phyloP scores from a whole-genome alignment of 2,888 invertebrate species.

The Myathropa florea region DNA sequence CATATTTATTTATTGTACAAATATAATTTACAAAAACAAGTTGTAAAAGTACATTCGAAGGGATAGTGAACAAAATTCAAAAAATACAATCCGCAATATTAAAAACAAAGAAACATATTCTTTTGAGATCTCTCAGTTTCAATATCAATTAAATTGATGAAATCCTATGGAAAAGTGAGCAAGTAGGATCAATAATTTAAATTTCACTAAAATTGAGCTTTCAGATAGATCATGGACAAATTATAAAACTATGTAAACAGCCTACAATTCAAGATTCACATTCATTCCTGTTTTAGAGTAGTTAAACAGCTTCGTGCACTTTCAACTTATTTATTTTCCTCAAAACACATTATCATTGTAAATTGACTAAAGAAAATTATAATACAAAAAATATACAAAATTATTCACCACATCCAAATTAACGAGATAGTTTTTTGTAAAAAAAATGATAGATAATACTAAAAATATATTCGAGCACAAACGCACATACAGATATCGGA shows the following conservation, averaged over 20 bases:
- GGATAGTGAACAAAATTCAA: background rate
- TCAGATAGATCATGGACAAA: conserved; percentile 18
- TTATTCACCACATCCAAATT: conserved; percentile 47
- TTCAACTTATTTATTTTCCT: conserved; percentile 38
- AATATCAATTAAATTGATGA: conserved; percentile 33
- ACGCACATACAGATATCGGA: background rate
- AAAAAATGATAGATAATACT: conserved; percentile 24
- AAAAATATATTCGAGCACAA: conserved; percentile 56
- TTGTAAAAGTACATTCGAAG: conserved; percentile 36
- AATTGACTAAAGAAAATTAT: conserved; percentile 63
- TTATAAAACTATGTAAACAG: conserved; percentile 17
- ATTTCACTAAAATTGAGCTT: conserved; percentile 35
- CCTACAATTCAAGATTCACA: conserved; percentile 34
- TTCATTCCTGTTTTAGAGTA: conserved; percentile 40
- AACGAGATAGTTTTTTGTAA: conserved; percentile 8
- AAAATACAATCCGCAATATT: conserved; percentile 32
- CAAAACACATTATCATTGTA: conserved; percentile 18
- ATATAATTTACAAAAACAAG: conserved; percentile 52
- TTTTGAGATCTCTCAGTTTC: conserved; percentile 53
- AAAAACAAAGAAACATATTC: conserved; percentile 30
- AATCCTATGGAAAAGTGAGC: conserved; percentile 38
- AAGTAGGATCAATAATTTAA: conserved; percentile 9
- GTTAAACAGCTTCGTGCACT: conserved; percentile 35
- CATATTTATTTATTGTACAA: conserved; percentile 53
- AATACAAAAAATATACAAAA: conserved; percentile 58